A percentile compares a stretch with the other conserved stretches of the same genome.
phyloP scores from a whole-genome alignment of 2,113 vertebrate species.

The Aegithalos caudatus region DNA sequence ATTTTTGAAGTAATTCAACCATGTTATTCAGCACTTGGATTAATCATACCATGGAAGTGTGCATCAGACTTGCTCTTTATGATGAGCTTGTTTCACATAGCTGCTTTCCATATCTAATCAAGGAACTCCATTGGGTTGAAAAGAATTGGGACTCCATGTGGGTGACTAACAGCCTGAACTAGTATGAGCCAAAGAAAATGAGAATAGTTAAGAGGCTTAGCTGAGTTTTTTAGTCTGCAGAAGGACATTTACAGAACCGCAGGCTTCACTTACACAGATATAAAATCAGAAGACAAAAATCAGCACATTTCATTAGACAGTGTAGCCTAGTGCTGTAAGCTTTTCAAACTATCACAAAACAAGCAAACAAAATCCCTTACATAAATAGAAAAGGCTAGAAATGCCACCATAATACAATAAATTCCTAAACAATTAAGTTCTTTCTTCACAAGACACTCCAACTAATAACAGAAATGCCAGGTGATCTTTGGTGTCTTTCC shows the following conservation, averaged over 20 bases:
- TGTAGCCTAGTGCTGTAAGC: not conserved
- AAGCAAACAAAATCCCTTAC: not conserved
- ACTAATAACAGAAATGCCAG: not conserved
- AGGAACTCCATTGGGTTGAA: not conserved
- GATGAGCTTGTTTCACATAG: not conserved
- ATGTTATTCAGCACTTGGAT: not conserved
- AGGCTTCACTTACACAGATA: not conserved
- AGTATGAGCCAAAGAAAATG: not conserved
- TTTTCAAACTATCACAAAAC: not conserved
- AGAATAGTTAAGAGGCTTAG: not conserved
- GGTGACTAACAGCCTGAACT: not conserved
- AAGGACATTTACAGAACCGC: not conserved
- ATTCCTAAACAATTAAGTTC: not conserved
- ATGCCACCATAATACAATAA: not conserved
- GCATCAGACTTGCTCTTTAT: not conserved
- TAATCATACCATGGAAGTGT: not conserved
- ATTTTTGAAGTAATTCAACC: not conserved
- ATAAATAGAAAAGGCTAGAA: not conserved
- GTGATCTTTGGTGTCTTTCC: not conserved
- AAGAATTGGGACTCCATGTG: not conserved
- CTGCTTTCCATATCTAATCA: not conserved
- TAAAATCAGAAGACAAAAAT: not conserved
- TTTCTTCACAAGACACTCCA: not conserved
- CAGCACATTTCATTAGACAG: not conserved
- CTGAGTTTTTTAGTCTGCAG: not conserved